These are phyloP conservation scores for Mystacornis crossleyi DNA, from an alignment of 2,113 vertebrate species.

Conservation along the genomic window DNA sequence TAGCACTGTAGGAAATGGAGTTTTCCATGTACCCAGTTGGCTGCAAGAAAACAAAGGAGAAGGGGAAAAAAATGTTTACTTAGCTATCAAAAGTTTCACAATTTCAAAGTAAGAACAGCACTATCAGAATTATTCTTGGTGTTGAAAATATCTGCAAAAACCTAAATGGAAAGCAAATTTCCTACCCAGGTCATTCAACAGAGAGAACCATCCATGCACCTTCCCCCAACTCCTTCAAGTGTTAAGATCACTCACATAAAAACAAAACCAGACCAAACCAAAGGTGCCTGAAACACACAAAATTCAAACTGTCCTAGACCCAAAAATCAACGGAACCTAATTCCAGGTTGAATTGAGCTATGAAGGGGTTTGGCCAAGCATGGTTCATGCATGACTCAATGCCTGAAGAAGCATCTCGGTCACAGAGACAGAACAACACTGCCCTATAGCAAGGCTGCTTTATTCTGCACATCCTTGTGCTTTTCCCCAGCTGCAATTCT, in stretches of 20 bases:
- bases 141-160: neutral
- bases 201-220: neutral
- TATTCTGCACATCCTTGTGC: neutral
- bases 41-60: slow-evolving; percentile 73
- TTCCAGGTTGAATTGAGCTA: neutral
- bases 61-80: neutral
- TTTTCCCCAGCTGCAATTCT: neutral
- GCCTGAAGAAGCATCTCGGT: neutral
- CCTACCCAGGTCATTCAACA: neutral
- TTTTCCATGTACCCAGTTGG: slow-evolving; percentile 99
- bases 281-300: neutral
- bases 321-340: neutral
- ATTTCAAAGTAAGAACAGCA: neutral
- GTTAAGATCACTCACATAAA: neutral
- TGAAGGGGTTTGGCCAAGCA: neutral
- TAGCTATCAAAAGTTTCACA: neutral
- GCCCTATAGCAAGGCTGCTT: neutral
- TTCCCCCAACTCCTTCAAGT: neutral
- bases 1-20: slow-evolving; percentile 94
- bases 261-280: neutral
- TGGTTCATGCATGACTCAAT: neutral
- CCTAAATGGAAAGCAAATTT: neutral
- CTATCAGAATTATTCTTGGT: neutral
- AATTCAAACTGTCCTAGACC: neutral
- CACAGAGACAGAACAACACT: neutral